phyloP scores from a whole-genome alignment of 2,113 vertebrate species.

The Dipodomys stephensi region DNA sequence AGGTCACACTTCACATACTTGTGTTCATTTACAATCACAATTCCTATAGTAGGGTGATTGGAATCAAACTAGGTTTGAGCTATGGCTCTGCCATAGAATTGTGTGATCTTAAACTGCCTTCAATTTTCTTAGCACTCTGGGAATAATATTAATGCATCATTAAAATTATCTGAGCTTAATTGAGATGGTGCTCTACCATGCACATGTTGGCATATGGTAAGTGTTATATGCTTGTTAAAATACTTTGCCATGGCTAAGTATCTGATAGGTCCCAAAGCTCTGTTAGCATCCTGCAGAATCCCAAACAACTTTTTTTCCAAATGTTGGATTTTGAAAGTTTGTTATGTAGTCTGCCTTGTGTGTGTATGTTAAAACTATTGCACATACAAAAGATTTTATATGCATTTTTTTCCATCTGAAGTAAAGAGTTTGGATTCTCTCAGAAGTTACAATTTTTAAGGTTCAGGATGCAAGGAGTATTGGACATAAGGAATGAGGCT shows the following conservation, averaged over 20 bases:
- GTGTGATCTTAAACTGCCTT: neutral
- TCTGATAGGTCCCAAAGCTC: neutral
- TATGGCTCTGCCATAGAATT: neutral
- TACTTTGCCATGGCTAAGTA: neutral
- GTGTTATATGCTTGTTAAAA: neutral
- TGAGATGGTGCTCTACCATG: neutral
- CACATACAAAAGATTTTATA: neutral
- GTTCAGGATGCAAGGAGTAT: neutral
- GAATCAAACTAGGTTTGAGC: neutral
- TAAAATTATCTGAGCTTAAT: neutral
- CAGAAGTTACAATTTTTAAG: neutral
- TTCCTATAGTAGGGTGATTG: neutral
- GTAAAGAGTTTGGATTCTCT: constrained; percentile 6
- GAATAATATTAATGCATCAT: neutral
- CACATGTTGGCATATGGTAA: neutral
- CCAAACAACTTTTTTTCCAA: neutral
- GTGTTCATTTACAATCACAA: neutral
- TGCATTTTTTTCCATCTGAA: neutral
- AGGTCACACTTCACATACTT: neutral
- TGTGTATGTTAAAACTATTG: neutral
- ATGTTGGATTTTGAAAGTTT: constrained; percentile 13
- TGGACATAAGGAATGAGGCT: neutral
- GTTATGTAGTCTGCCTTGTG: neutral
- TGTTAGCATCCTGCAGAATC: neutral
- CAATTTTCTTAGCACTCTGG: neutral